Base-by-base conservation (phyloP, 2,797 vertebrate species). In the Crenuchus spilurus region DNA sequence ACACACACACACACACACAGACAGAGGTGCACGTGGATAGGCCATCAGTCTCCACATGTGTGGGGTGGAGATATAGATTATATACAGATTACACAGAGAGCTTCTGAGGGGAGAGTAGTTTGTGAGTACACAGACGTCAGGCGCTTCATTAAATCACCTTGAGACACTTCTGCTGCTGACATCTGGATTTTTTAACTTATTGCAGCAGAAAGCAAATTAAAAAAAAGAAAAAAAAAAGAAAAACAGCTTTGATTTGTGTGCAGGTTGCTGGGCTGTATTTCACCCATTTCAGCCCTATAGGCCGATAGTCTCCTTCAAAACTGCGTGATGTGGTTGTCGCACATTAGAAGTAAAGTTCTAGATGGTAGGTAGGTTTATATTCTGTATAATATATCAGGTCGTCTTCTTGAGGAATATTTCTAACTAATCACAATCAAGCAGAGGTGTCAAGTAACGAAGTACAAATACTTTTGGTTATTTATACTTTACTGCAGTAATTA, bases 11-110 rank as follows among this genome's bases (percentile, higher is more conserved):
- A 57, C 28, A 55, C 60, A 51, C 72, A 52, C 51, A 60, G 58
- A 61, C 42, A 28, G 39, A 64, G 37, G 44, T 35, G 41, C 62
- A 51, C 20, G 18, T 35, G 58, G 58, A 72, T 65, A 48, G 71
- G 55, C 77, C 77, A 72, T 49, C 67, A 72, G 35, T 79, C 65
- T 74, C 62, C 16, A 70, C 61, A 65, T 78, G 66, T 65, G 65
- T 54, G 63, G 46, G 46, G 57, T 48, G 54, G 13, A 73, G 62
- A 75, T 81, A 65, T 60, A 65, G 52, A 74, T 72, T 67, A 44
- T 24, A 42, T 54, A 48, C n/a, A 48, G 16, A 60, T 66, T 55
- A 55, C 35, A 65, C 35, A 16, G 49, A 63, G 24, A 76, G 39
- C 70, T 58, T 77, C 67, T 18, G 30, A 75, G 33, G 41, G 35